Percentiles rank a stretch among this genome's conserved stretches.
Evolutionary conservation across 2,113 vertebrate species (phyloP).

Genomic region (Atractosteus spatula): DNA sequence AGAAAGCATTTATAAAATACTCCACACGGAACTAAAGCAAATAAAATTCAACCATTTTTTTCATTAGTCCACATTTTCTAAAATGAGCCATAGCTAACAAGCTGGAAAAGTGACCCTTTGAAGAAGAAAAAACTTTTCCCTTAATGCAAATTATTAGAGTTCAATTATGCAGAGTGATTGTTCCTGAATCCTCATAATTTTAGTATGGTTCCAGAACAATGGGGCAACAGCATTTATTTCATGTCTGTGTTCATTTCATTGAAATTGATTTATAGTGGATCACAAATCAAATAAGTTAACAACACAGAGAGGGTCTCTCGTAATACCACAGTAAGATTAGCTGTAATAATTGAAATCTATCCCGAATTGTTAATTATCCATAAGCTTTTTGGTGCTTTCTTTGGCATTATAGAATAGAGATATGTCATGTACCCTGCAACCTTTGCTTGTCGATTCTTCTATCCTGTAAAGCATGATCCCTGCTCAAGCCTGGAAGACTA

Average conservation of each 20-base stretch:
- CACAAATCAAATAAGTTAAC: slow-evolving; percentile 3
- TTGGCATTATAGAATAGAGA: too few relatives aligned
- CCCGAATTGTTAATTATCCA: not conserved
- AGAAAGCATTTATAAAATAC: too few relatives aligned
- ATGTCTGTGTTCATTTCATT: slow-evolving; percentile 1
- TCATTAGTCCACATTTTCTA: too few relatives aligned
- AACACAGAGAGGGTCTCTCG: not conserved
- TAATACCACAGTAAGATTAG: slow-evolving; percentile 1
- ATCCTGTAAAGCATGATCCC: too few relatives aligned
- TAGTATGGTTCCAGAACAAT: slow-evolving; percentile 4
- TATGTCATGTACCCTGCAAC: too few relatives aligned
- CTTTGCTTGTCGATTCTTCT: too few relatives aligned
- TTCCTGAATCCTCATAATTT: not conserved
- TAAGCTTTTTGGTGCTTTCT: too few relatives aligned
- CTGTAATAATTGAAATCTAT: not conserved
- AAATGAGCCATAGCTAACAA: too few relatives aligned
- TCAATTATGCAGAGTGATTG: not conserved
- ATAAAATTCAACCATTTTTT: too few relatives aligned
- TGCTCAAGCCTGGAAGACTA: too few relatives aligned
- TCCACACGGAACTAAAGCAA: too few relatives aligned
- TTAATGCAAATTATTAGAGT: not conserved
- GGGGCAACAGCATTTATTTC: not conserved
- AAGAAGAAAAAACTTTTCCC: not conserved
- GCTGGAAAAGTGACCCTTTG: too few relatives aligned
- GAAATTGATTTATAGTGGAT: slow-evolving; percentile 10